Percentiles rank a stretch among this genome's conserved stretches.
phyloP scores from a whole-genome alignment of 1,140 invertebrate genomes.

The Colletes latitarsis region DNA sequence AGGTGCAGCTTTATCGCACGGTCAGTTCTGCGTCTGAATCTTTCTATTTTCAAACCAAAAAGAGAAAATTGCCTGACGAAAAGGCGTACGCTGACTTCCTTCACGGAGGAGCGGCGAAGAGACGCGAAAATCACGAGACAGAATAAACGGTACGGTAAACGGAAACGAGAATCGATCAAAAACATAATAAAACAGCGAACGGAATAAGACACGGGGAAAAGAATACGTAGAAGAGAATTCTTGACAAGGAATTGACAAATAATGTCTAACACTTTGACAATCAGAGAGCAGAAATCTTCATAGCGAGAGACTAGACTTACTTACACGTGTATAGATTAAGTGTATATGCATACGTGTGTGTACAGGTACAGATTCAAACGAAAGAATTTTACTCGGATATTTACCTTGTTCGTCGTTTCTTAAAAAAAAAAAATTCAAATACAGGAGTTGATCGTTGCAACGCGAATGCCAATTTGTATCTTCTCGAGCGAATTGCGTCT shows the following conservation, averaged over 20 bases:
- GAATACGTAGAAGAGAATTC: slow-evolving; percentile 47
- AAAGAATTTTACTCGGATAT: not conserved
- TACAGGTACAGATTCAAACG: slow-evolving; percentile 54
- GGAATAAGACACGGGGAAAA: slow-evolving; percentile 35
- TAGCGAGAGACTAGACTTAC: slow-evolving; percentile 65
- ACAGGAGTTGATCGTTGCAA: not conserved
- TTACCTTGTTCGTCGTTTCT: not conserved
- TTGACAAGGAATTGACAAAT: slow-evolving; percentile 53
- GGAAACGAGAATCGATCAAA: slow-evolving; percentile 13
- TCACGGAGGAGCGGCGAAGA: slow-evolving; percentile 28
- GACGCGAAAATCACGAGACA: slow-evolving; percentile 13
- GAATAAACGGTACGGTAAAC: slow-evolving; percentile 37
- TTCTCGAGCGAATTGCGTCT: not conserved
- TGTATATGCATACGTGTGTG: slow-evolving; percentile 62
- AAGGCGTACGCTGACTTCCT: not conserved
- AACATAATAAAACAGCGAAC: slow-evolving; percentile 16
- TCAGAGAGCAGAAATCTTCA: slow-evolving; percentile 64
- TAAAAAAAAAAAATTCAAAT: not conserved
- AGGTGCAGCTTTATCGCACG: slow-evolving; percentile 9
- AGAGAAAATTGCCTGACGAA: too few relatives aligned
- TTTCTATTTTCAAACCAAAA: not conserved
- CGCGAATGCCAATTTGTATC: not conserved
- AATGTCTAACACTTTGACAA: slow-evolving; percentile 61
- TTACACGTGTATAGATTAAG: slow-evolving; percentile 61
- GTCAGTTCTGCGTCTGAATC: not conserved